Evolutionary conservation across 30 jellyfish, hydroid and myxozoan genomes (phyloP).

Genomic region (Cassiopea andromeda): DNA sequence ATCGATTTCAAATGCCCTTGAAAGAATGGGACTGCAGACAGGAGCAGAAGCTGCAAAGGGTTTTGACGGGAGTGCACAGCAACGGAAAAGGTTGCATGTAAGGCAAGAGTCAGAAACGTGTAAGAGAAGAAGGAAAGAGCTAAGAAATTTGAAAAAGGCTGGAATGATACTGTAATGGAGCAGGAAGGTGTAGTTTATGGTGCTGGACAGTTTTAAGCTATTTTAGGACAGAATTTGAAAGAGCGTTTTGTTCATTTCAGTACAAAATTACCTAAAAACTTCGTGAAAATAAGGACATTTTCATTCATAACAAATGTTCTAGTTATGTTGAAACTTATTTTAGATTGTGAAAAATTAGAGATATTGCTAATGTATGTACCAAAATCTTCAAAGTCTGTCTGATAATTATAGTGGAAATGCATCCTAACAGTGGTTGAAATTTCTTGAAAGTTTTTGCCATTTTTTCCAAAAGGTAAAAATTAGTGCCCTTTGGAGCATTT

Average conservation of each 20-base stretch:
- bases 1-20: not conserved
- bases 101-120: not conserved
- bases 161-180: not conserved
- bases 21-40: not conserved
- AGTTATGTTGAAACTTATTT: too few relatives aligned
- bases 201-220: not conserved
- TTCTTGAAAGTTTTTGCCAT: too few relatives aligned
- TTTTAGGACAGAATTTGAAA: not conserved
- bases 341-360: too few relatives aligned
- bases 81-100: not conserved
- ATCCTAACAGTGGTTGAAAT: too few relatives aligned
- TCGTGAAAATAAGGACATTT: too few relatives aligned
- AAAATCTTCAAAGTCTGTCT: too few relatives aligned
- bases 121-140: not conserved
- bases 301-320: too few relatives aligned
- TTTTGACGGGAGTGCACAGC: not conserved
- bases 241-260: not conserved
- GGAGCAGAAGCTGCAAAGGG: slow-evolving; percentile 5
- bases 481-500: too few relatives aligned
- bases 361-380: too few relatives aligned
- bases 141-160: slow-evolving; percentile 21
- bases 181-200: slow-evolving; percentile 18
- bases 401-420: too few relatives aligned
- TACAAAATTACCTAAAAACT: too few relatives aligned
- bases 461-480: too few relatives aligned